Evolutionary conservation across 2,113 vertebrate species (phyloP), one percentile per base, ranked within the genome.

Genomic region (Zootoca vivipara): DNA sequence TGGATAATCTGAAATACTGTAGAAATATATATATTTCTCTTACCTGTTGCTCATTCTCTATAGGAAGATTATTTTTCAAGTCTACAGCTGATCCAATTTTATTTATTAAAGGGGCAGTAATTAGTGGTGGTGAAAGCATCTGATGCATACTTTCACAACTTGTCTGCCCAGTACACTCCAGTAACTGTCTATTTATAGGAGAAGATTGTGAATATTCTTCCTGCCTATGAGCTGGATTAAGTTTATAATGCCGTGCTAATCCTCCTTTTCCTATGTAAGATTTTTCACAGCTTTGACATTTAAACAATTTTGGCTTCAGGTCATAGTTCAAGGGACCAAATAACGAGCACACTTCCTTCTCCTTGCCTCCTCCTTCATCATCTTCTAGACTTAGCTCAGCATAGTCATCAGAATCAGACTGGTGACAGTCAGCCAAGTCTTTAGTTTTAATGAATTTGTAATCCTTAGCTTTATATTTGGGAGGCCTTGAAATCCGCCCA

Each of bases 381-480:
- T 99, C 99, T 90, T 99, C 99, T 92, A 97, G 93, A 1, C 97
- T 99, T 88, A 99, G 96, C 87, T 99, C 99, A 0, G 98, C 98
- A 85, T 99, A 99, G 90, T 99, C 99, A n/a, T 99, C 99, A 0
- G 99, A 99, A 95, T 99, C 98, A 0, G 98, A 99, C 80, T 95
- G 97, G 93, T 97, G 98, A 83, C 98, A 96, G 0, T 99, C 98
- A 0, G 98, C 98, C 91, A 99, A 92, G 93, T 99, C 98, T 93
- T 99, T 98, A 0, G 96, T 99, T 95, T 98, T 99, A 87, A 99
- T 99, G 95, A 99, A 99, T 87, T 98, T 99, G 92, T 99, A 99
- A 94, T 99, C 98, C 95, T 97, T 99, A 69, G 97, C 98, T 94
- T 99, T 99, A 93, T 99, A 97, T 93, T 98, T 99, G 0, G 99